Base-by-base conservation (phyloP, 2,113 vertebrate species). In the Callithrix jacchus region DNA sequence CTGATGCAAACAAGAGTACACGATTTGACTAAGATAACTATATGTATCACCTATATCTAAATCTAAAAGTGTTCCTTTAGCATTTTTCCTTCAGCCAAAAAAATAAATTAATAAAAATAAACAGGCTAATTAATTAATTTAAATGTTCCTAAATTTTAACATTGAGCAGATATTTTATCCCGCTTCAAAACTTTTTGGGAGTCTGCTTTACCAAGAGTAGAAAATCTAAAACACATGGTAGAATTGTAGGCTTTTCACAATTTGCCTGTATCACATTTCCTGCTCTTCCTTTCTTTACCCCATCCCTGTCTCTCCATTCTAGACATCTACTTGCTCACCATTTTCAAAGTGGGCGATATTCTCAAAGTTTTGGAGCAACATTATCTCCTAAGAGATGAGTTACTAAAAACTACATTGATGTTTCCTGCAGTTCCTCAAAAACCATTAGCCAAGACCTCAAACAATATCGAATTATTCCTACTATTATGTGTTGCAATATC, bases 341-440 rank as follows among this genome's bases (percentile, higher is more conserved):
- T 16, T 71, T 85, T 64, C 64, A 93, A 64, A 94, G 42, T 8
- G 17, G 52, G 66, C 52, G 54, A 47, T 35, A 32, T 70, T 52
- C 49, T 93, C 58, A 93, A 81, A 91, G 40, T 58, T 37, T 90
- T 27, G 6, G 49, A 30, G 14, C 20, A 49, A 18, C 32, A 9
- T 35, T 77, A 89, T 66, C 68, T 89, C 58, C 23, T 76, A 42
- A 89, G 81, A 92, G 32, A 70, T n/a, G 32, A 92, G 52, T 88
- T 45, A 92, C 32, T 54, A 70, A 79, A 68, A 40, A 76, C 14
- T 49, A 87, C 30, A 20, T 4, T 76, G 64, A 13, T 13, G 23
- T 80, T 61, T 93, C 87, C 79, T 73, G n/a, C 54, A 73, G 30
- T 12, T 93, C 58, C 77, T 87, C 73, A 73, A 90, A 92, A 82